These are phyloP conservation scores for Loriculus beryllinus DNA, from an alignment of 2,797 vertebrate genomes.

Conservation along the genomic window DNA sequence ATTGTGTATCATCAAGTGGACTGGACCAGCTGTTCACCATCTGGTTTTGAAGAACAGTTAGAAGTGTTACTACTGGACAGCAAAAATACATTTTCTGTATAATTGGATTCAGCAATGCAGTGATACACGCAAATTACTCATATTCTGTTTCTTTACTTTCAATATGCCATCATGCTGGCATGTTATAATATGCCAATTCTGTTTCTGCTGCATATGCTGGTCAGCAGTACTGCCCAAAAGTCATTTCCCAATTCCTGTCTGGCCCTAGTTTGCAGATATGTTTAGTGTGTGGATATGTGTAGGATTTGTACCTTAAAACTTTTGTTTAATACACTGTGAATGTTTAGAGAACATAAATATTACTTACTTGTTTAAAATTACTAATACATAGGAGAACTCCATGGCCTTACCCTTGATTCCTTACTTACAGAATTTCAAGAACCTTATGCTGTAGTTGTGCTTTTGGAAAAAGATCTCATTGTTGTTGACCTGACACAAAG, in stretches of 20 bases:
- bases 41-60: background rate
- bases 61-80: background rate
- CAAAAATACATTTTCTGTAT: background rate
- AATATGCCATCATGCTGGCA: background rate
- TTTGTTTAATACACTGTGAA: background rate
- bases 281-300: background rate
- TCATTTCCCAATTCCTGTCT: background rate
- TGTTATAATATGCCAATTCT: background rate
- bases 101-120: background rate
- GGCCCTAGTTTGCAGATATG: background rate
- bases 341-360: background rate
- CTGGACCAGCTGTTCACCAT: background rate
- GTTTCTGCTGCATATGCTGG: background rate
- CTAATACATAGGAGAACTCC: background rate
- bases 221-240: background rate
- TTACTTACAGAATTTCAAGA: constrained; percentile 91
- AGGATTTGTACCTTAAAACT: background rate
- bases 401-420: background rate
- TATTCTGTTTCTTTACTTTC: background rate
- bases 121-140: background rate
- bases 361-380: background rate
- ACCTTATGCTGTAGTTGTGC: constrained; percentile 93
- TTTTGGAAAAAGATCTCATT: constrained; percentile 97
- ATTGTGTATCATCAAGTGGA: background rate
- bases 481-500: constrained; percentile 95